A percentile compares a stretch with the other conserved stretches of the same genome.
phyloP scores from a whole-genome alignment of 2,888 invertebrate species.

The Panopea generosa region DNA sequence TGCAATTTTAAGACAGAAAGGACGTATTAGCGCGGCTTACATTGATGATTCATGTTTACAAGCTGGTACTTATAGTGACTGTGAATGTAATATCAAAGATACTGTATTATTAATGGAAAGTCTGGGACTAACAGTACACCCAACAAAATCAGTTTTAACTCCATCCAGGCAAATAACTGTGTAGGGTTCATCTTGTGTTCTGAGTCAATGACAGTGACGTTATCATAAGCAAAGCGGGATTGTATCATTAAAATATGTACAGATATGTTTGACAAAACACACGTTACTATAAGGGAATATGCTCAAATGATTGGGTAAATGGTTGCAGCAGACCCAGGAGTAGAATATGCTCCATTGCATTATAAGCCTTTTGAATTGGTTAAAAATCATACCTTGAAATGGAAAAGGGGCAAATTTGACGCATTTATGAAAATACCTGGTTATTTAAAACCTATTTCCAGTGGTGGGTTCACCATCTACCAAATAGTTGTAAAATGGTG shows the following conservation, averaged over 20 bases:
- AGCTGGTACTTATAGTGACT: constrained; percentile 22
- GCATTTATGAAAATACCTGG: constrained; percentile 7
- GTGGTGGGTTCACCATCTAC: constrained; percentile 19
- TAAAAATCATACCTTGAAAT: constrained; percentile 42
- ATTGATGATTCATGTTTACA: constrained; percentile 50
- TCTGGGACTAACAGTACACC: constrained; percentile 56
- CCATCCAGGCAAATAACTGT: constrained; percentile 50
- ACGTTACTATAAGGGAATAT: constrained; percentile 37
- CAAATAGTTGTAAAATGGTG: background rate
- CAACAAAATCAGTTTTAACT: constrained; percentile 50
- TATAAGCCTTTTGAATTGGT: constrained; percentile 53
- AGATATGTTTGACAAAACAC: constrained; percentile 2
- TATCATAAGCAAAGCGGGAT: constrained; percentile 22
- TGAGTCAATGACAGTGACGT: constrained; percentile 33
- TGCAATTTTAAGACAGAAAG: constrained; percentile 20
- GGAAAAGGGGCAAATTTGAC: constrained; percentile 18
- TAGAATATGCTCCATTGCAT: constrained; percentile 50
- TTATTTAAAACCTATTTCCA: background rate
- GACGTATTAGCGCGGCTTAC: constrained; percentile 35
- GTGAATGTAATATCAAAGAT: constrained; percentile 24
- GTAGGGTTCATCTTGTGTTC: constrained; percentile 58
- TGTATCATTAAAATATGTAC: constrained; percentile 28
- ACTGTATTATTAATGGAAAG: constrained; percentile 37
- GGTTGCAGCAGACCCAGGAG: constrained; percentile 50
- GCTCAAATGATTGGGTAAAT: constrained; percentile 51